Evolutionary conservation across 2,888 invertebrate genomes (phyloP).

Genomic region (Marasmarcha lunaedactyla): DNA sequence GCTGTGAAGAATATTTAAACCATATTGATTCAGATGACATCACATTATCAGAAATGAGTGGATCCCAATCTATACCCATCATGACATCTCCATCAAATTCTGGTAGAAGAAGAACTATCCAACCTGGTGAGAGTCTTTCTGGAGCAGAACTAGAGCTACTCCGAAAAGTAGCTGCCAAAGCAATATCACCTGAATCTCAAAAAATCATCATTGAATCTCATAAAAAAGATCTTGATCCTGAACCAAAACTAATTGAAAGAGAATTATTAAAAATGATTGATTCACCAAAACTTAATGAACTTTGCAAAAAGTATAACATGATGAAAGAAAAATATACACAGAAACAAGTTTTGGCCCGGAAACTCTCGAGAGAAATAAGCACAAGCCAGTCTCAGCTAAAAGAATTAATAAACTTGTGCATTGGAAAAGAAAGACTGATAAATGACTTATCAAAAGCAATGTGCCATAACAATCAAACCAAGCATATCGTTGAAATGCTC

Average conservation of each 20-base stretch:
- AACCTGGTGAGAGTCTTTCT: conserved; percentile 72
- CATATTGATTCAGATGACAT: conserved; percentile 63
- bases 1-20: conserved; percentile 72
- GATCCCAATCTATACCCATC: conserved; percentile 55
- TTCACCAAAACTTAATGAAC: conserved; percentile 56
- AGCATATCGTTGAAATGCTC: conserved; percentile 69
- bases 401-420: conserved; percentile 76
- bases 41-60: conserved; percentile 62
- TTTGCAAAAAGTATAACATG: conserved; percentile 65
- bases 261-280: conserved; percentile 66
- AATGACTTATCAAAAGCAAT: conserved; percentile 70
- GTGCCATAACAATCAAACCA: conserved; percentile 38
- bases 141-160: conserved; percentile 70
- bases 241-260: conserved; percentile 65
- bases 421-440: conserved; percentile 78
- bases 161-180: conserved; percentile 71
- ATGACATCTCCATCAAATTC: conserved; percentile 63
- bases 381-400: conserved; percentile 77
- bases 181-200: conserved; percentile 62
- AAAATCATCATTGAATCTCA: conserved; percentile 69
- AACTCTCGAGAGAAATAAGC: conserved; percentile 71
- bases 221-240: conserved; percentile 64
- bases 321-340: conserved; percentile 62
- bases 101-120: conserved; percentile 68
- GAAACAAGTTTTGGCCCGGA: conserved; percentile 57